Base-by-base conservation (phyloP, 2,888 invertebrate genomes). In the Cenopis cana region DNA sequence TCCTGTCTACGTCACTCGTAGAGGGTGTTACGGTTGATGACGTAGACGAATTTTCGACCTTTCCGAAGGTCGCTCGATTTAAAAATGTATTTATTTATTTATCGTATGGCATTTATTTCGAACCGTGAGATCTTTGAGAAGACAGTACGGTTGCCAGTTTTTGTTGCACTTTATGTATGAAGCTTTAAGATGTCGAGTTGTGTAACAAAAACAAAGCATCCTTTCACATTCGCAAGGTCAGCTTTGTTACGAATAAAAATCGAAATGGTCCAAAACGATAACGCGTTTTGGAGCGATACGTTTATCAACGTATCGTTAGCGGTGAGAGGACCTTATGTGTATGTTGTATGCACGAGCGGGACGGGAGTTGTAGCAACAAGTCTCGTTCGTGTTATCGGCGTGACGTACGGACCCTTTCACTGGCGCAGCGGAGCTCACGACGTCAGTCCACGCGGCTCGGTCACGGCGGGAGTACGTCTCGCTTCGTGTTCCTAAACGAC, bases 381-480 rank as follows among this genome's bases (percentile, higher is more conserved):
- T 90, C 76, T 80, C 79, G 78, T 76, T 67, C 76, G 81, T 87
- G 92, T 94, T 94, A 93, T 92, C 91, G 90, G 87, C 85, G 87
- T 95, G 94, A 95, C 95, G 95, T 95, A 94, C 94, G 76, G 87
- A 82, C 88, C 91, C 92, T 93, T 92, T 94, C 93, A 91, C 91
- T 93, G 87, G 86, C 86, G 85, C 86, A 86, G 80, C 74, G 77
- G 77, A 74, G 76, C 76, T 71, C 76, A 68, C 76, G 74, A 76
- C 85, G 78, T 86, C 90, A 93, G 93, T 93, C 90, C 89, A 86
- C 89, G 93, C 91, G 93, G 90, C 93, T 93, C 93, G 90, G 90
- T 91, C 90, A 89, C 87, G 80, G 89, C 89, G 92, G 85, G 89
- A 88, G 90, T 74, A 84, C 88, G 89, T 86, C 86, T 87, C 89